Conservation (phyloP, 2,797 vertebrate genomes). For the Natrix natrix region DNA sequence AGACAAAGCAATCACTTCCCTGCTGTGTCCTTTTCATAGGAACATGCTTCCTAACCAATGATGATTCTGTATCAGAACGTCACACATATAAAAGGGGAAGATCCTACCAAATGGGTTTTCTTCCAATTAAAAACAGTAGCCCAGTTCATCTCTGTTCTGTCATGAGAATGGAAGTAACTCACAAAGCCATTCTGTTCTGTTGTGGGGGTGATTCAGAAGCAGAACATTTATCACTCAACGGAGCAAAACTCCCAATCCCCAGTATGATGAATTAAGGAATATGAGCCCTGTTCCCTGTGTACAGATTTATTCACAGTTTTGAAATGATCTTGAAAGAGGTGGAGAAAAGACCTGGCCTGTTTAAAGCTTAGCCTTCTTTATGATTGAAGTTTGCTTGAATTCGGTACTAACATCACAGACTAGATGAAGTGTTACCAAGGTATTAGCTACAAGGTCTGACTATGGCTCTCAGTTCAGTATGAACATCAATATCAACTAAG, state of each 20-base stretch:
- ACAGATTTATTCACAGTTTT: background rate
- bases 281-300: background rate
- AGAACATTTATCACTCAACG: background rate
- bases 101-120: background rate
- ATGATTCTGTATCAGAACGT: background rate
- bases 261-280: background rate
- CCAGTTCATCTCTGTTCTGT: background rate
- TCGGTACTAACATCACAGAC: background rate
- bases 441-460: background rate
- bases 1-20: background rate
- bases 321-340: background rate
- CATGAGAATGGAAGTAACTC: background rate
- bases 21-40: background rate
- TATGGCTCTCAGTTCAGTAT: background rate
- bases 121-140: background rate
- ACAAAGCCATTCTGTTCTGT: background rate
- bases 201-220: background rate
- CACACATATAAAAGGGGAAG: background rate
- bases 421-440: background rate
- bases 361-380: background rate
- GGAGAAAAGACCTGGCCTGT: background rate
- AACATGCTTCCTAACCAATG: background rate
- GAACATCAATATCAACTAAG: background rate
- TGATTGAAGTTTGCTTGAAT: constrained; percentile 8
- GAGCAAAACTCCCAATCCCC: background rate